Conservation (phyloP, 2,797 vertebrate species). For the Xyrichtys novacula region DNA sequence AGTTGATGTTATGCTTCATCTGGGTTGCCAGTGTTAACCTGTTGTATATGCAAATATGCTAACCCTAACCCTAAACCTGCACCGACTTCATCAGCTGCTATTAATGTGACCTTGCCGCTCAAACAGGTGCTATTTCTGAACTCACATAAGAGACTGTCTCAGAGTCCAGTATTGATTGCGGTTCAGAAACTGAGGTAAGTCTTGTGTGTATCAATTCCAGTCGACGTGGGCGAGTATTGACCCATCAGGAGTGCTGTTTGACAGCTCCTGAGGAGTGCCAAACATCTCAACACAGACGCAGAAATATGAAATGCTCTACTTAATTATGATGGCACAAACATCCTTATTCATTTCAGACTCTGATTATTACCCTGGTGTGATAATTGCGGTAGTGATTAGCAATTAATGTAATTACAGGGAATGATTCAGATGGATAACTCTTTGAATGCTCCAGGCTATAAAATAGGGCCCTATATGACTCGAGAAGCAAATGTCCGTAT, state of each 20-base stretch:
- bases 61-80: too few relatives aligned
- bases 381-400: constrained; percentile 48
- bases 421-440: constrained; percentile 37
- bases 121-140: too few relatives aligned
- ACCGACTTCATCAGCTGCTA: too few relatives aligned
- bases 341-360: constrained; percentile 45
- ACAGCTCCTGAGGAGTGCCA: not conserved
- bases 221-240: not conserved
- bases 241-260: not conserved
- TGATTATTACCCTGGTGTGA: constrained; percentile 30
- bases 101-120: too few relatives aligned
- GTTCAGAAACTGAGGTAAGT: not conserved
- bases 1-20: too few relatives aligned
- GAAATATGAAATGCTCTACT: constrained; percentile 12
- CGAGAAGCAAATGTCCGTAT: constrained; percentile 21
- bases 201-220: not conserved
- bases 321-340: constrained; percentile 16
- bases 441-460: constrained; percentile 17
- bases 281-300: constrained; percentile 11
- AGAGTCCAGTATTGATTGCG: not conserved
- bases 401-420: constrained; percentile 50
- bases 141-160: not conserved
- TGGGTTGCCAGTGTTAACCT: too few relatives aligned
- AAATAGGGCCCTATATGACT: not conserved
- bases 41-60: too few relatives aligned